Conservation (phyloP, 2,888 invertebrate genomes). For the Parochlus steinenii region DNA sequence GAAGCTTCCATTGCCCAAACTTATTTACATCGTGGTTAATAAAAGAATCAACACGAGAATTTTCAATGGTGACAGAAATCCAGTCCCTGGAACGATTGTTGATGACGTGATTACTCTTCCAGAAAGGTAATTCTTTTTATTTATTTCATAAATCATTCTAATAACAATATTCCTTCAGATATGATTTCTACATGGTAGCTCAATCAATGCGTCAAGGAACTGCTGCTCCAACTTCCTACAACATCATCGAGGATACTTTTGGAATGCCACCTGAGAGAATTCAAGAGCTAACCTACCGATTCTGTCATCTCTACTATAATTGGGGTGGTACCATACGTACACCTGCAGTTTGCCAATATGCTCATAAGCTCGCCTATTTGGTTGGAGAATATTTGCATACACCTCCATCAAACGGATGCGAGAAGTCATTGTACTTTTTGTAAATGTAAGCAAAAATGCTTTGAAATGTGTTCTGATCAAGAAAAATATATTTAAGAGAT, state of each 20-base stretch:
- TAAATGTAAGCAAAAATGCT: too few species aligned
- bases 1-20: slow-evolving; percentile 26
- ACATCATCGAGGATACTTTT: slow-evolving; percentile 59
- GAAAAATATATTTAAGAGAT: too few species aligned
- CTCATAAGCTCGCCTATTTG: slow-evolving; percentile 74
- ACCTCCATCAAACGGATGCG: slow-evolving; percentile 36
- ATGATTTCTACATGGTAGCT: slow-evolving; percentile 80
- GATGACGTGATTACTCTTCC: slow-evolving; percentile 74
- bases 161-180: slow-evolving; percentile 43
- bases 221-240: slow-evolving; percentile 80
- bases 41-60: slow-evolving; percentile 74
- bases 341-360: slow-evolving; percentile 81
- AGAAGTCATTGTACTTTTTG: slow-evolving; percentile 43
- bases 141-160: neutral
- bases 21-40: slow-evolving; percentile 73
- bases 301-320: slow-evolving; percentile 81
- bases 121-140: slow-evolving; percentile 32
- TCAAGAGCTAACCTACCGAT: slow-evolving; percentile 71
- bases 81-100: slow-evolving; percentile 72
- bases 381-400: slow-evolving; percentile 57
- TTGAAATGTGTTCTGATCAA: too few species aligned
- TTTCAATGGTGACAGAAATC: slow-evolving; percentile 43
- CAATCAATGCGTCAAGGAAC: slow-evolving; percentile 81
- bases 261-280: slow-evolving; percentile 53
- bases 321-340: slow-evolving; percentile 61